Conservation (phyloP, 2,888 invertebrate species). For the Blastobasis adustella region DNA sequence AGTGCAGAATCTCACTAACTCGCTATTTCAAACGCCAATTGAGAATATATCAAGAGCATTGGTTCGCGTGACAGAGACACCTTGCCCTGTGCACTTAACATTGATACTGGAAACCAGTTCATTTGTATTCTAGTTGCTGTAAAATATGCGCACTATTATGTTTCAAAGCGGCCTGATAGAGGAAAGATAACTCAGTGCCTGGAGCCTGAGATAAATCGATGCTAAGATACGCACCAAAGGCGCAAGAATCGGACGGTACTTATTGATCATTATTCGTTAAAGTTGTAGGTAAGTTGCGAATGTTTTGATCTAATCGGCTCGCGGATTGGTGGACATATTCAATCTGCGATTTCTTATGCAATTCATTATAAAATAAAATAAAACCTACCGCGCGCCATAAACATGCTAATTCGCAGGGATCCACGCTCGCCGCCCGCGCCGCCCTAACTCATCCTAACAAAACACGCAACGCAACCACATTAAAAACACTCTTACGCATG, state of each 20-base stretch:
- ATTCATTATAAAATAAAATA: too few species aligned
- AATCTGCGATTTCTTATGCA: too few species aligned
- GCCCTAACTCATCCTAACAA: slow-evolving; percentile 25
- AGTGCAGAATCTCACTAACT: too few species aligned
- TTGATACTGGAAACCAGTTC: slow-evolving; percentile 11
- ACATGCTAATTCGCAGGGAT: slow-evolving; percentile 43
- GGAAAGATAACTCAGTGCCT: slow-evolving; percentile 45
- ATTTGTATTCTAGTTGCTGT: slow-evolving; percentile 27
- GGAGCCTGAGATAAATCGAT: slow-evolving; percentile 43
- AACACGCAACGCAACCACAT: not conserved
- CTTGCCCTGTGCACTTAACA: too few species aligned
- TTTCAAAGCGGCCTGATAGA: slow-evolving; percentile 44
- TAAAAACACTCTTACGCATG: too few species aligned
- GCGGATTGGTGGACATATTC: too few species aligned
- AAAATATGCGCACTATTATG: slow-evolving; percentile 41
- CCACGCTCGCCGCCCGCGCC: slow-evolving; percentile 29
- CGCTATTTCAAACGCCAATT: too few species aligned
- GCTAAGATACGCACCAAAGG: slow-evolving; percentile 35
- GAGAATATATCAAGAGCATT: too few species aligned
- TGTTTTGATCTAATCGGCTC: too few species aligned
- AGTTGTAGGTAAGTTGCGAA: too few species aligned
- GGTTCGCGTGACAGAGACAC: too few species aligned
- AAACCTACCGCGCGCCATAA: slow-evolving; percentile 59
- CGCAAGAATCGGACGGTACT: slow-evolving; percentile 17
- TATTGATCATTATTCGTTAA: slow-evolving; percentile 11